Evolutionary conservation across 2,113 vertebrate genomes (phyloP).

Genomic region (Piaya cayana): DNA sequence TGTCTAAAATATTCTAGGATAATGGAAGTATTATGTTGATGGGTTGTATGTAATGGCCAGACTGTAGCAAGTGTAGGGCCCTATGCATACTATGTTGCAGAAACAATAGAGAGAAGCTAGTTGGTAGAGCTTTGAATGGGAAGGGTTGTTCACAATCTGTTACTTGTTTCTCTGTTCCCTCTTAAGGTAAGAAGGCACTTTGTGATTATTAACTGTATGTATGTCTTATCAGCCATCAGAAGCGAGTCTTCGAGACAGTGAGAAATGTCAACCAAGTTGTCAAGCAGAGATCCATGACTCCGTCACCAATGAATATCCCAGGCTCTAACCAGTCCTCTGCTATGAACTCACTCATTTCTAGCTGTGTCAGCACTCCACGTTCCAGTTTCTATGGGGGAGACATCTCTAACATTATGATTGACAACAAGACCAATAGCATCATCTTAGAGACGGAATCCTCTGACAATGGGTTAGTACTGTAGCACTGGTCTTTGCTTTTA

Average conservation of each 20-base stretch:
- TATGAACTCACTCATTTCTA: slow-evolving; percentile 90
- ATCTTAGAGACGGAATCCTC: slow-evolving; percentile 82
- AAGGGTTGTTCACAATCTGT: background rate
- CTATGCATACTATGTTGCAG: background rate
- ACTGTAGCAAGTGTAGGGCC: background rate
- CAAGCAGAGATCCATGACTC: slow-evolving; percentile 88
- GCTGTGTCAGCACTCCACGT: slow-evolving; percentile 90
- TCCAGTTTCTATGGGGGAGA: slow-evolving; percentile 91
- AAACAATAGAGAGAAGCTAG: background rate
- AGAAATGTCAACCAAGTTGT: slow-evolving; percentile 92
- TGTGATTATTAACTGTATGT: background rate
- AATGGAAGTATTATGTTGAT: background rate
- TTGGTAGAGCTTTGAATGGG: background rate
- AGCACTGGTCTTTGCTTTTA: background rate
- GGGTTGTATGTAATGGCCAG: background rate
- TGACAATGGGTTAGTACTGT: slow-evolving; percentile 80
- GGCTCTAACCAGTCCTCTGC: slow-evolving; percentile 97
- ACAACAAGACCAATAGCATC: slow-evolving; percentile 91
- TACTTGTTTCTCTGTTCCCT: background rate
- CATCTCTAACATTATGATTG: slow-evolving; percentile 80
- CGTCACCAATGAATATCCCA: slow-evolving; percentile 95
- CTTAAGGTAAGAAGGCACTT: background rate
- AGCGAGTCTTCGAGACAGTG: slow-evolving; percentile 94
- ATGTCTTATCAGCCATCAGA: slow-evolving; percentile 85
- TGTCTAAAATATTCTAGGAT: background rate